These are phyloP conservation scores for Anser brachyrhynchus DNA, from an alignment of 2,113 vertebrate genomes.

Conservation along the genomic window DNA sequence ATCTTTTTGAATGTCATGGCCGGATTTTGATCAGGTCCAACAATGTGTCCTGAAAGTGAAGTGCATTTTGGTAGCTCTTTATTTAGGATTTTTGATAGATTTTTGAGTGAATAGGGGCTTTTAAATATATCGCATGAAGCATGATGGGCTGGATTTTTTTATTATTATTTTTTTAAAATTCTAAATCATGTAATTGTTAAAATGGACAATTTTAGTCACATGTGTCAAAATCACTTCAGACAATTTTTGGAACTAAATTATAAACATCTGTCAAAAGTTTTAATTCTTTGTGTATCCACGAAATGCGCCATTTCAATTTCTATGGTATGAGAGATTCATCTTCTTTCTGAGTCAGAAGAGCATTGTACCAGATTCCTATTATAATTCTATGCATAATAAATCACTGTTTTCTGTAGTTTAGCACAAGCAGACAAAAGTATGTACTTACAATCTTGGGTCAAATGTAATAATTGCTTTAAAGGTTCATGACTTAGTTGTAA, in stretches of 20 bases:
- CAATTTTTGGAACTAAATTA: not conserved
- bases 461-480: not conserved
- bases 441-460: not conserved
- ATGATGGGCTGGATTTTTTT: not conserved
- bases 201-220: not conserved
- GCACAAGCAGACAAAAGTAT: not conserved
- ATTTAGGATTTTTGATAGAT: not conserved
- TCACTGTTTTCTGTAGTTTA: not conserved
- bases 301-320: not conserved
- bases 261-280: not conserved
- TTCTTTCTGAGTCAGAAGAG: not conserved
- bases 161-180: not conserved
- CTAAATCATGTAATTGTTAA: not conserved
- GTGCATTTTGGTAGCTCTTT: not conserved
- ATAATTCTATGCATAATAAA: not conserved
- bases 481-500: not conserved
- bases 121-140: not conserved
- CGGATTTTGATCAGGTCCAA: not conserved
- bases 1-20: not conserved
- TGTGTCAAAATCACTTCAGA: not conserved
- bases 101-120: not conserved
- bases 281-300: not conserved
- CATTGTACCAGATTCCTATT: not conserved
- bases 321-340: not conserved
- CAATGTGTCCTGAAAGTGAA: not conserved